phyloP scores from a whole-genome alignment of 2,888 invertebrate genomes.

The Aphidoletes aphidimyza region DNA sequence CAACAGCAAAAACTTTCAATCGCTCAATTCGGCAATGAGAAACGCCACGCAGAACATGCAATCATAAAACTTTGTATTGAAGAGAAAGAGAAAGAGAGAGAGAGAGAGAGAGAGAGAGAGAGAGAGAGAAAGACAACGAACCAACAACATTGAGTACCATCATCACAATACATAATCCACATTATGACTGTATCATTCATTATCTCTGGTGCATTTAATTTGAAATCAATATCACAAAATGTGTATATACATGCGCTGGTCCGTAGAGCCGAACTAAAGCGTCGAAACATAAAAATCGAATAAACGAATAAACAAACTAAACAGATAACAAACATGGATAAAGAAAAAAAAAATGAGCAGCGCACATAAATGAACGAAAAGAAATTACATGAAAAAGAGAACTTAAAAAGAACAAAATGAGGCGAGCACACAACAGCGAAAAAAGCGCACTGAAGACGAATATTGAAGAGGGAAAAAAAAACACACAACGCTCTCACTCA shows the following conservation, averaged over 20 bases:
- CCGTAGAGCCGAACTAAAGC: neutral
- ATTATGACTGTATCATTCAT: constrained; percentile 51
- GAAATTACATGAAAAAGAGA: constrained; percentile 15
- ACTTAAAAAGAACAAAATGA: neutral
- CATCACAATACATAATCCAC: constrained; percentile 47
- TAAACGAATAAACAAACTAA: constrained; percentile 36
- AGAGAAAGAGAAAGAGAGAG: too few relatives aligned
- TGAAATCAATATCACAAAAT: neutral
- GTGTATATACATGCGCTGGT: neutral
- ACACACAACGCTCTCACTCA: constrained; percentile 1
- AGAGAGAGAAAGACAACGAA: too few relatives aligned
- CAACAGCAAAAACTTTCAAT: neutral
- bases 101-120: too few relatives aligned
- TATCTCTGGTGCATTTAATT: constrained; percentile 42
- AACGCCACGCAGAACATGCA: neutral
- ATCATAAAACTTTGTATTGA: too few relatives aligned
- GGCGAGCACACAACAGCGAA: neutral
- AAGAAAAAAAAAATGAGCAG: too few relatives aligned
- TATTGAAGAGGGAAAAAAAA: neutral
- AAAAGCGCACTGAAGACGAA: neutral
- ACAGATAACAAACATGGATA: constrained; percentile 37
- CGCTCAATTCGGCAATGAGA: constrained; percentile 40
- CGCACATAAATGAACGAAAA: neutral
- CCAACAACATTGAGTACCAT: neutral
- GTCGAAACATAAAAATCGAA: constrained; percentile 41